These are phyloP conservation scores for Coregonus suidteri DNA, from an alignment of 2,797 vertebrate species.

Conservation along the genomic window DNA sequence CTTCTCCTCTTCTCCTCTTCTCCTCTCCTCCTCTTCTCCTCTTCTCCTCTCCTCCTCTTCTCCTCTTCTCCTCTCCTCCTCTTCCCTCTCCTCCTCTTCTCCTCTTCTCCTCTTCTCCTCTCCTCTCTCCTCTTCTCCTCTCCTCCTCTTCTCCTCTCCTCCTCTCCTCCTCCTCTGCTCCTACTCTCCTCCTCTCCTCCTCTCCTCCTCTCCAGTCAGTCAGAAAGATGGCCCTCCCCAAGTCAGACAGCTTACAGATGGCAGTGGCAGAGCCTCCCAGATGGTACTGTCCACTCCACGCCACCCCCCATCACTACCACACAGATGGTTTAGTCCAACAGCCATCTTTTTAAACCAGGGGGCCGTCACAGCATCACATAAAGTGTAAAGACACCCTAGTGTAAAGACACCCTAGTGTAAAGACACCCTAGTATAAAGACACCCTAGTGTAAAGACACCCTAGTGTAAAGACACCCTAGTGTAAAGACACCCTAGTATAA, in stretches of 20 bases:
- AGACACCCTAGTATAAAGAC: background rate
- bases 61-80: no score
- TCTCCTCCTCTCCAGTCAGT: constrained; percentile 33
- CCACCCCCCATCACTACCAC: constrained; percentile 49
- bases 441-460: background rate
- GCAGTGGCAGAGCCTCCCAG: constrained; percentile 64
- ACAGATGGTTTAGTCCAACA: constrained; percentile 72
- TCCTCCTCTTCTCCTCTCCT: no score
- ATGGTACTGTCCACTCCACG: constrained; percentile 63
- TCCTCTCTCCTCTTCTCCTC: no score
- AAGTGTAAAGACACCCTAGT: no score
- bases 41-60: no score
- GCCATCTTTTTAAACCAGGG: constrained; percentile 63
- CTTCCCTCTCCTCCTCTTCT: no score
- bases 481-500: no score
- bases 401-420: background rate
- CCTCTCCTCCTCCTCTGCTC: no score
- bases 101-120: background rate
- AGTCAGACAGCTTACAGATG: constrained; percentile 74
- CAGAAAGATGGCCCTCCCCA: constrained; percentile 61
- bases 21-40: no score
- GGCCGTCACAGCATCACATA: constrained; percentile 45
- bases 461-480: no score
- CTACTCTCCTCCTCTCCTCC: no score
- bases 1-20: no score